These are phyloP conservation scores for Aplodontia rufa DNA, from an alignment of 2,113 vertebrate species.

Conservation along the genomic window DNA sequence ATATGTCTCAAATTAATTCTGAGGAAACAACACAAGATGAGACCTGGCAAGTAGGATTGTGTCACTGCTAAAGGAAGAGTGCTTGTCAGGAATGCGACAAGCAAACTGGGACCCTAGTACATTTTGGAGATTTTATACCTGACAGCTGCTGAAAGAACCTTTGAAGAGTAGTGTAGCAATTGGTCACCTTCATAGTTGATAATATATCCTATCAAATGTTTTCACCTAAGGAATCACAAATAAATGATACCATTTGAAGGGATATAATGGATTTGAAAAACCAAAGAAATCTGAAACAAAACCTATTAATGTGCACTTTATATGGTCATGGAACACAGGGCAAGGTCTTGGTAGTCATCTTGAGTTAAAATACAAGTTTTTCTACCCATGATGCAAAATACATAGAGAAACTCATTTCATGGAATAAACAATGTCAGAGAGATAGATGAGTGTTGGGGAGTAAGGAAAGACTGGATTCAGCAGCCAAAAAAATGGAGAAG, in stretches of 20 bases:
- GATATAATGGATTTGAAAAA: slow-evolving; percentile 68
- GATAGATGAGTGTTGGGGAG: not conserved
- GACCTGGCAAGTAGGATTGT: slow-evolving; percentile 70
- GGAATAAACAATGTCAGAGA: not conserved
- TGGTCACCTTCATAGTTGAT: slow-evolving; percentile 79
- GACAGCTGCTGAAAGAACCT: slow-evolving; percentile 77
- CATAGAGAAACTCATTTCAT: not conserved
- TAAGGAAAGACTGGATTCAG: not conserved
- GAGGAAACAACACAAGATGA: slow-evolving; percentile 60
- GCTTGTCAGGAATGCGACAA: slow-evolving; percentile 68
- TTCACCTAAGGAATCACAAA: slow-evolving; percentile 77
- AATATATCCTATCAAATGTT: slow-evolving; percentile 70
- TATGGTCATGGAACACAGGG: not conserved
- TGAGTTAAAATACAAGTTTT: not conserved
- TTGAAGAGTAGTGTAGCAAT: slow-evolving; percentile 71
- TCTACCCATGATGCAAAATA: not conserved
- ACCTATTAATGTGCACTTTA: not conserved
- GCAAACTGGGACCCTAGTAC: slow-evolving; percentile 73
- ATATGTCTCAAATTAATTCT: slow-evolving; percentile 81
- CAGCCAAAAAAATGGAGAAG: not conserved
- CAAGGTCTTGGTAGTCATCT: not conserved
- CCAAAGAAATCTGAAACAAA: slow-evolving; percentile 32
- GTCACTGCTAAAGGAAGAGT: slow-evolving; percentile 62
- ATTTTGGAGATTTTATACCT: slow-evolving; percentile 66
- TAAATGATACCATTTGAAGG: slow-evolving; percentile 60